A percentile compares a stretch with the other conserved stretches of the same genome.
Evolutionary conservation across 2,888 invertebrate genomes (phyloP).

Genomic region (Zelleria hepariella): DNA sequence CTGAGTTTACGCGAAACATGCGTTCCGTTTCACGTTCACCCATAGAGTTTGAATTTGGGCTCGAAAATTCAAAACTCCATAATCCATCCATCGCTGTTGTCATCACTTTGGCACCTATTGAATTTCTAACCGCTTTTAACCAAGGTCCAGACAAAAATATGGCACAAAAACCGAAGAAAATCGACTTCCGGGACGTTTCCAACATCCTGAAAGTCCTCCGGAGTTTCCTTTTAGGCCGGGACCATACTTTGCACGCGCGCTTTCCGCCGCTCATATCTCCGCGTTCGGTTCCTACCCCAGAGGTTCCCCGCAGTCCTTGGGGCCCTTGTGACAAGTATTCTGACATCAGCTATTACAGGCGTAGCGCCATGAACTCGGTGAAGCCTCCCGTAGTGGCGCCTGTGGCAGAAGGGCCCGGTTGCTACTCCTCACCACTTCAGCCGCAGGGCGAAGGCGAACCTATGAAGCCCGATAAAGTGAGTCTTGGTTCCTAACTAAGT

Average conservation of each 20-base stretch:
- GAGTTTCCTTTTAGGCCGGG: slow-evolving; percentile 43
- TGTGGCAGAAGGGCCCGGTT: slow-evolving; percentile 28
- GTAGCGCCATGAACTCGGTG: slow-evolving; percentile 36
- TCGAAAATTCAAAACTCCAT: too few relatives aligned
- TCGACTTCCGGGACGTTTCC: slow-evolving; percentile 41
- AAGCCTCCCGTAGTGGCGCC: slow-evolving; percentile 52
- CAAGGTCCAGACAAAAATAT: slow-evolving; percentile 9
- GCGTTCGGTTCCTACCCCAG: slow-evolving; percentile 41
- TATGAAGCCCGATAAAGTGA: slow-evolving; percentile 29
- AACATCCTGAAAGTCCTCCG: slow-evolving; percentile 32
- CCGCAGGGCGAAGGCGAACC: background rate
- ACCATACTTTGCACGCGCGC: slow-evolving; percentile 34
- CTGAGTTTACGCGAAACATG: too few relatives aligned
- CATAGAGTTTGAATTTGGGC: too few relatives aligned
- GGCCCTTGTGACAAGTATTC: slow-evolving; percentile 42
- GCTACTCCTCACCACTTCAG: background rate
- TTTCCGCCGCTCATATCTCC: slow-evolving; percentile 38
- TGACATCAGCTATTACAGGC: slow-evolving; percentile 23
- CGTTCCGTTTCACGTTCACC: too few relatives aligned
- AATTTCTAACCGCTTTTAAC: background rate
- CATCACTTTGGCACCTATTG: background rate
- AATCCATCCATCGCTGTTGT: too few relatives aligned
- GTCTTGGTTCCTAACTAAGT: slow-evolving; percentile 8
- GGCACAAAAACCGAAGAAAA: slow-evolving; percentile 10
- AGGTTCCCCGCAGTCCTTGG: slow-evolving; percentile 43